Percentiles rank a stretch among this genome's conserved stretches.
phyloP scores from a whole-genome alignment of 2,888 invertebrate species.

The Malthinus seriepunctatus region DNA sequence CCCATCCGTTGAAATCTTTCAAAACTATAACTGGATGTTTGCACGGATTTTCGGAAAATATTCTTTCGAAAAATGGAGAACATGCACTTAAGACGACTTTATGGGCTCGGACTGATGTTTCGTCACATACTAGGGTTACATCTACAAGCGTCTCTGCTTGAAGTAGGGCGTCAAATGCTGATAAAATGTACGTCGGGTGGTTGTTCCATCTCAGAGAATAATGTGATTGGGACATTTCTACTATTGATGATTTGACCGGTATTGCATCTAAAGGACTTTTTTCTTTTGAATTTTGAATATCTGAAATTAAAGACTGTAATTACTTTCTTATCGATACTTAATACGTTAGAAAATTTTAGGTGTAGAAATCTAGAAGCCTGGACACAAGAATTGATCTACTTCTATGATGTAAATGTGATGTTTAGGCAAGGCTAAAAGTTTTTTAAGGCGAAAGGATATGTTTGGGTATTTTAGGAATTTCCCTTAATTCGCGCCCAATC shows the following conservation, averaged over 20 bases:
- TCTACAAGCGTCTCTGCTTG: conserved; percentile 87
- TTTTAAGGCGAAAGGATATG: no score
- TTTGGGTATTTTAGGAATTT: no score
- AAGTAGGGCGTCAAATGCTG: conserved; percentile 86
- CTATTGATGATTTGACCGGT: conserved; percentile 14
- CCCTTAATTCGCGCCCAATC: no score
- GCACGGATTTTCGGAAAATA: conserved; percentile 90
- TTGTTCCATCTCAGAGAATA: conserved; percentile 94
- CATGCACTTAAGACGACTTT: conserved; percentile 88
- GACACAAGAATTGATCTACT: not conserved
- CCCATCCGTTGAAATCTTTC: conserved; percentile 87
- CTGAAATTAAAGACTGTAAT: conserved; percentile 39
- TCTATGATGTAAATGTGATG: not conserved
- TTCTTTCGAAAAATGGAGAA: conserved; percentile 86
- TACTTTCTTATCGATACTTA: not conserved
- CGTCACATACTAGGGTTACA: conserved; percentile 87
- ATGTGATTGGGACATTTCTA: conserved; percentile 67
- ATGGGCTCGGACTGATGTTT: conserved; percentile 84
- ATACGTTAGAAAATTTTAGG: no score
- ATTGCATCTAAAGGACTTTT: conserved; percentile 43
- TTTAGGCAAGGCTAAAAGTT: not conserved
- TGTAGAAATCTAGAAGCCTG: no score
- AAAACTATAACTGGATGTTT: conserved; percentile 92
- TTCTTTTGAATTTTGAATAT: conserved; percentile 48
- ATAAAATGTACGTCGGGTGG: conserved; percentile 85